phyloP scores from a whole-genome alignment of 2,113 vertebrate species.

The Sinocyclocheilus rhinocerous region DNA sequence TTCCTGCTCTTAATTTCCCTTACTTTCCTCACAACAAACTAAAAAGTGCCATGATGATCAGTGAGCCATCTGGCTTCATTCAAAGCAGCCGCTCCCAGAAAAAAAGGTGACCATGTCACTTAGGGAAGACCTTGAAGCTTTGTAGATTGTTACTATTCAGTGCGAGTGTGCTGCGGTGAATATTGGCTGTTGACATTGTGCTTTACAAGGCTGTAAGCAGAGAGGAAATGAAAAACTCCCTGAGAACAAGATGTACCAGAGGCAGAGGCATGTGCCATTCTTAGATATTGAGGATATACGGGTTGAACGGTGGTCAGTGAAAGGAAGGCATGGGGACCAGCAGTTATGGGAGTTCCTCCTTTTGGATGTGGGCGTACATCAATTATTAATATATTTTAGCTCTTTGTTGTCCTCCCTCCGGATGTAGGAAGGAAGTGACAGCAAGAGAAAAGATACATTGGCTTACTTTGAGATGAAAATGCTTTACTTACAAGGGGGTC shows the following conservation, averaged over 20 bases:
- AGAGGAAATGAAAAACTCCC: slow-evolving; percentile 41
- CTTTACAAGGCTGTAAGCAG: slow-evolving; percentile 11
- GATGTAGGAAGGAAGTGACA: slow-evolving; percentile 51
- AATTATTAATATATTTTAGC: slow-evolving; percentile 58
- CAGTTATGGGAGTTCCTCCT: slow-evolving; percentile 8
- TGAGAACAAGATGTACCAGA: neutral
- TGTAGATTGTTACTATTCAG: slow-evolving; percentile 11
- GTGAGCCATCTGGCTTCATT: slow-evolving; percentile 4
- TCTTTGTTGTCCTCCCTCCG: slow-evolving; percentile 50
- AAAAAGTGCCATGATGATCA: slow-evolving; percentile 1
- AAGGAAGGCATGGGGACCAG: neutral
- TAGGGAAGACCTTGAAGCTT: slow-evolving; percentile 13
- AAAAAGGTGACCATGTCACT: slow-evolving; percentile 1
- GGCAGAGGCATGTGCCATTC: neutral
- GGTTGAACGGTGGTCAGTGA: neutral
- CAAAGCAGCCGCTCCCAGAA: slow-evolving; percentile 1
- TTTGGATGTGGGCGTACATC: slow-evolving; percentile 42
- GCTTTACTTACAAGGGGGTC: slow-evolving; percentile 36
- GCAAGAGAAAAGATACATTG: slow-evolving; percentile 40
- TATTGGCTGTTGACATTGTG: slow-evolving; percentile 22
- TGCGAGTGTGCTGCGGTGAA: neutral
- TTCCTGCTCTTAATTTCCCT: neutral
- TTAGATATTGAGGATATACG: slow-evolving; percentile 3
- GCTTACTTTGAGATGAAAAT: slow-evolving; percentile 41
- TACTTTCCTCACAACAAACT: slow-evolving; percentile 26